These are phyloP conservation scores for Thumatha senex DNA, from an alignment of 2,888 invertebrate species.

Conservation along the genomic window DNA sequence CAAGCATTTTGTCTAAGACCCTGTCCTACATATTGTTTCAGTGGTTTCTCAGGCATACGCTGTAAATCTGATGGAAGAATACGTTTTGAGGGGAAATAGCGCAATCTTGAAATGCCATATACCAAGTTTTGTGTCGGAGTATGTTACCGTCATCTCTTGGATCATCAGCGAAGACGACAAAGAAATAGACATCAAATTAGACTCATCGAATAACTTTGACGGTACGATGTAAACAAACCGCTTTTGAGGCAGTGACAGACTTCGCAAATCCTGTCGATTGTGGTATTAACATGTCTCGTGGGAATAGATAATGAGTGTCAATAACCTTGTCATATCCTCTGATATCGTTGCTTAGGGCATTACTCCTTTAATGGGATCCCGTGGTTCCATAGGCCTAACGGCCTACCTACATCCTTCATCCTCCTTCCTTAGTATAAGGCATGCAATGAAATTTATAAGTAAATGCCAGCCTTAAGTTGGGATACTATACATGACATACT, in stretches of 20 bases:
- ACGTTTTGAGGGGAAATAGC: constrained; percentile 94
- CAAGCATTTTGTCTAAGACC: neutral
- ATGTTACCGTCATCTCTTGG: constrained; percentile 93
- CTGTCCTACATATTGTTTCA: constrained; percentile 80
- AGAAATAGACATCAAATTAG: constrained; percentile 75
- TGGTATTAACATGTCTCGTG: constrained; percentile 6
- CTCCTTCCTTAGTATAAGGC: constrained; percentile 83
- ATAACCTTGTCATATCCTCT: constrained; percentile 11
- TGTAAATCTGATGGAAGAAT: constrained; percentile 96
- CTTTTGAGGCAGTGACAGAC: constrained; percentile 24
- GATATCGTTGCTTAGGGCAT: constrained; percentile 44
- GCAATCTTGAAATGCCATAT: constrained; percentile 97
- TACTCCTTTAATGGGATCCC: constrained; percentile 61
- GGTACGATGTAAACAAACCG: constrained; percentile 54
- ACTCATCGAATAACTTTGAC: constrained; percentile 61
- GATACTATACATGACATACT: constrained; percentile 37
- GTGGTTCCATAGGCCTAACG: constrained; percentile 83
- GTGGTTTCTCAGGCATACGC: constrained; percentile 95
- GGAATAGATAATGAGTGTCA: constrained; percentile 8
- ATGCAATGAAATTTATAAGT: constrained; percentile 74
- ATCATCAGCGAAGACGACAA: constrained; percentile 88
- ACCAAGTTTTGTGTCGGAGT: constrained; percentile 96
- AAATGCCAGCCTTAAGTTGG: constrained; percentile 71
- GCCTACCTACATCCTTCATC: constrained; percentile 80
- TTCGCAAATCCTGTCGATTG: constrained; percentile 14